Conservation (phyloP, 2,888 invertebrate genomes). For the Sarcophaga variegata region DNA sequence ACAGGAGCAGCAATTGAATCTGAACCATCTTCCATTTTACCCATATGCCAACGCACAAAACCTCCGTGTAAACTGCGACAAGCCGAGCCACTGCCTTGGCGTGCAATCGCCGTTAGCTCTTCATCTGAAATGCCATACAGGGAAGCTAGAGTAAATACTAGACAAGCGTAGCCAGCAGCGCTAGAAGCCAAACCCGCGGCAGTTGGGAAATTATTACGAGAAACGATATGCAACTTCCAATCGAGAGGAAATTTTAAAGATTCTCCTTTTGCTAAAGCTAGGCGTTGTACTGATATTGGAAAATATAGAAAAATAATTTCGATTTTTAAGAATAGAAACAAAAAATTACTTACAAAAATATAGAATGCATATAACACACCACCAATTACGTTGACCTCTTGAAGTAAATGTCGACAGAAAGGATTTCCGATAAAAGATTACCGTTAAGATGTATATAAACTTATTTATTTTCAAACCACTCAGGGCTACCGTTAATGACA, state of each 20-base stretch:
- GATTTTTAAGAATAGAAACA: neutral
- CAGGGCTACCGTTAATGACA: no score
- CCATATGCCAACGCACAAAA: slow-evolving; percentile 96
- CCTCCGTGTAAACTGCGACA: slow-evolving; percentile 97
- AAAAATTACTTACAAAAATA: no score
- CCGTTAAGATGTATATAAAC: no score
- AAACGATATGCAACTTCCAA: slow-evolving; percentile 92
- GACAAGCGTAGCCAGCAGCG: slow-evolving; percentile 98
- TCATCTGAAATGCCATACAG: slow-evolving; percentile 89
- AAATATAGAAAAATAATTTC: neutral
- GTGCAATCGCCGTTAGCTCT: slow-evolving; percentile 90
- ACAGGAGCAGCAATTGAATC: slow-evolving; percentile 92
- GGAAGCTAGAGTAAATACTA: slow-evolving; percentile 90
- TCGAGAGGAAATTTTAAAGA: slow-evolving; percentile 80
- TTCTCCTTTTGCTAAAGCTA: slow-evolving; percentile 74
- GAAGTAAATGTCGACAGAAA: no score
- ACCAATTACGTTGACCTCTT: no score
- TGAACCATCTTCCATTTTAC: slow-evolving; percentile 84
- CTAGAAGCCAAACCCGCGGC: slow-evolving; percentile 99
- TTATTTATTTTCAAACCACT: no score
- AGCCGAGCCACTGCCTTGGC: slow-evolving; percentile 96
- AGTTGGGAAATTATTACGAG: slow-evolving; percentile 98
- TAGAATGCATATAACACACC: no score
- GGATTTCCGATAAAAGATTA: no score
- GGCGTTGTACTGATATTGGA: slow-evolving; percentile 74